Percentiles rank a stretch among this genome's conserved stretches.
These are phyloP conservation scores for Sebastiscus albofasciatus DNA, from an alignment of 2,797 vertebrate genomes.

Conservation along the genomic window DNA sequence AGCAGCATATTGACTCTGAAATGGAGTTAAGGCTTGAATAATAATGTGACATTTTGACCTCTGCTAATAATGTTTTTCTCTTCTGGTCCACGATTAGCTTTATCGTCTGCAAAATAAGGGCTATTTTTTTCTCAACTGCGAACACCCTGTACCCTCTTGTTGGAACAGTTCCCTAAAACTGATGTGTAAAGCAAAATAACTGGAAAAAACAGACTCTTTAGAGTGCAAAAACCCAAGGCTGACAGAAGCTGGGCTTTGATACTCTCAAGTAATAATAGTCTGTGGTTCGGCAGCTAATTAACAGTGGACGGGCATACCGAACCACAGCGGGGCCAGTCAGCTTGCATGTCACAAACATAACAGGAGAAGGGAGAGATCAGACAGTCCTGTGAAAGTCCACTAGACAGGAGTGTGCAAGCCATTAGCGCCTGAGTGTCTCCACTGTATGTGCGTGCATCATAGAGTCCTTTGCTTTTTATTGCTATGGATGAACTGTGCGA, in stretches of 20 bases:
- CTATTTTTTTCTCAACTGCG: not conserved
- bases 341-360: slow-evolving; percentile 38
- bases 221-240: not conserved
- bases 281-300: slow-evolving; percentile 37
- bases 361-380: slow-evolving; percentile 22
- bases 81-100: not conserved
- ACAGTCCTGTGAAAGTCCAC: not conserved
- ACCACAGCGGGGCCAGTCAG: slow-evolving; percentile 19
- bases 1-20: not conserved
- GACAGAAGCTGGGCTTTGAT: not conserved
- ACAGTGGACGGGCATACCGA: slow-evolving; percentile 7
- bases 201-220: not conserved
- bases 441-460: slow-evolving; percentile 12
- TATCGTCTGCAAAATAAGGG: not conserved
- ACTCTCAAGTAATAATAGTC: not conserved
- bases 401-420: slow-evolving; percentile 21
- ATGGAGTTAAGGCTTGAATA: not conserved
- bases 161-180: not conserved
- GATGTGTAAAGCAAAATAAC: not conserved
- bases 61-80: not conserved
- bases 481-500: slow-evolving; percentile 6
- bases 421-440: slow-evolving; percentile 2
- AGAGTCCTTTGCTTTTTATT: slow-evolving; percentile 21
- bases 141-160: not conserved
- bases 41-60: not conserved